A percentile compares a stretch with the other conserved stretches of the same genome.
phyloP scores from a whole-genome alignment of 2,113 vertebrate species.

The Myocastor coypus region DNA sequence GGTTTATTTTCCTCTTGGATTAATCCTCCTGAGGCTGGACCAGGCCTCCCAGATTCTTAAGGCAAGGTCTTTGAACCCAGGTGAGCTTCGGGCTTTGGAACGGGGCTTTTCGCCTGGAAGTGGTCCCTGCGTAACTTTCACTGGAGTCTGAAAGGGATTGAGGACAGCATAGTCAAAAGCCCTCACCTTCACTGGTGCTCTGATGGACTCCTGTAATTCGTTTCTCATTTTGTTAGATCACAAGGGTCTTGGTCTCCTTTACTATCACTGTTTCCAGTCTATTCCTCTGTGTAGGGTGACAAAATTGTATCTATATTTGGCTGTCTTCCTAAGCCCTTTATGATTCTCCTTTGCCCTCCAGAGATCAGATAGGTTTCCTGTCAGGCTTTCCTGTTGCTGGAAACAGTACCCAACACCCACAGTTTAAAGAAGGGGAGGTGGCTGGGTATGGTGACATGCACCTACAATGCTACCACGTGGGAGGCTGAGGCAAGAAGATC shows the following conservation, averaged over 20 bases:
- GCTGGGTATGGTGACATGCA: neutral
- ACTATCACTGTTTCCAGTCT: neutral
- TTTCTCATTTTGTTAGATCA: neutral
- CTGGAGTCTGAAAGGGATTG: neutral
- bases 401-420: neutral
- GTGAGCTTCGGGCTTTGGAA: neutral
- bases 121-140: neutral
- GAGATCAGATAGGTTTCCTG: conserved; percentile 9
- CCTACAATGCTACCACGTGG: neutral
- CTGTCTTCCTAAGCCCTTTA: neutral
- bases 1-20: neutral
- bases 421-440: neutral
- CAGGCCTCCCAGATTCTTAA: conserved; percentile 10
- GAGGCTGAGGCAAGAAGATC: neutral
- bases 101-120: neutral
- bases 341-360: neutral
- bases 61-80: neutral
- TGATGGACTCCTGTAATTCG: neutral
- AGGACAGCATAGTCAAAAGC: neutral
- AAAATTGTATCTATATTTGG: neutral
- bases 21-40: neutral
- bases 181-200: neutral
- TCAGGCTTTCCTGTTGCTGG: neutral
- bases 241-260: neutral
- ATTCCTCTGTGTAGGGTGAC: neutral